These are phyloP conservation scores for Ceramica pisi DNA, from an alignment of 2,888 invertebrate genomes.

Conservation along the genomic window DNA sequence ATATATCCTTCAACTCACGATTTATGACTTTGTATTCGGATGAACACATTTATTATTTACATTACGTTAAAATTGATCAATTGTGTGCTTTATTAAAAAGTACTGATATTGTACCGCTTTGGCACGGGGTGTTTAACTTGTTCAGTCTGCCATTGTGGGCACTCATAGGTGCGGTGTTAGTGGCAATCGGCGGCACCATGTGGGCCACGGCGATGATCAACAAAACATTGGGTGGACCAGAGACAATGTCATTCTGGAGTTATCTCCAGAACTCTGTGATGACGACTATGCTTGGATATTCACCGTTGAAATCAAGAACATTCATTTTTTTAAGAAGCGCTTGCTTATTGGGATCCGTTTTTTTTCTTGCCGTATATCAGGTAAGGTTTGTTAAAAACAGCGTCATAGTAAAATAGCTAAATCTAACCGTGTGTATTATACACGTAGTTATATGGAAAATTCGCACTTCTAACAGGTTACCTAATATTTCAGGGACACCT, in stretches of 20 bases:
- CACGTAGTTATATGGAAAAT: background rate
- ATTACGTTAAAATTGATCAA: conserved; percentile 69
- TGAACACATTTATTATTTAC: conserved; percentile 66
- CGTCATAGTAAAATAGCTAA: too few relatives aligned
- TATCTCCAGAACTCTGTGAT: conserved; percentile 63
- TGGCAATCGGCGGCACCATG: conserved; percentile 61
- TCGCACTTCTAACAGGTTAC: background rate
- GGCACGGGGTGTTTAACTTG: conserved; percentile 69
- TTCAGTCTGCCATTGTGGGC: conserved; percentile 48
- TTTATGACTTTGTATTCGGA: conserved; percentile 73
- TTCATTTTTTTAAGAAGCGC: conserved; percentile 66
- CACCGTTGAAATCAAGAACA: conserved; percentile 59
- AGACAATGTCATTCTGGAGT: conserved; percentile 39
- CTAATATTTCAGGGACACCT: conserved; percentile 73
- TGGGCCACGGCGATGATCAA: conserved; percentile 67
- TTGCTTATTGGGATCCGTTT: conserved; percentile 71
- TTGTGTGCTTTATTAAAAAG: conserved; percentile 72
- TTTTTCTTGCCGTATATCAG: conserved; percentile 73
- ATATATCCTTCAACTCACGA: conserved; percentile 80
- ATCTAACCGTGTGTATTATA: background rate
- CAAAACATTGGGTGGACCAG: conserved; percentile 35
- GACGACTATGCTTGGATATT: conserved; percentile 71
- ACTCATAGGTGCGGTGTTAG: conserved; percentile 48
- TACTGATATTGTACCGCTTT: conserved; percentile 70
- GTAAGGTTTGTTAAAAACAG: conserved; percentile 61